Percentiles rank a stretch among this genome's conserved stretches.
Conservation (phyloP, 2,113 vertebrate species). For the Galbula dea region DNA sequence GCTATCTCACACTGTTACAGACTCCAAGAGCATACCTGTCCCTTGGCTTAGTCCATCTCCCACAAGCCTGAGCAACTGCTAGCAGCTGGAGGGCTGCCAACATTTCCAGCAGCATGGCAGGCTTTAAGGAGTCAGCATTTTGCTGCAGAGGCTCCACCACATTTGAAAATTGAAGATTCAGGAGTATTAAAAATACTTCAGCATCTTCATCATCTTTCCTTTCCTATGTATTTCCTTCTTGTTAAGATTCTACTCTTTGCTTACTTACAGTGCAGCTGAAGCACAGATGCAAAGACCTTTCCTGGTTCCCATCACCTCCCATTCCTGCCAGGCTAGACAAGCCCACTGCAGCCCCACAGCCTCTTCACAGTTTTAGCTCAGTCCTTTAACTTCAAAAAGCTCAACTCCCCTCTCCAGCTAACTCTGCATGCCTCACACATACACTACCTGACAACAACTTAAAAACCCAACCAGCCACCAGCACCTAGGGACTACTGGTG, state of each 20-base stretch:
- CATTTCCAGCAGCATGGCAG: neutral
- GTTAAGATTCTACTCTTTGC: neutral
- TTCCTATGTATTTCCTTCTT: neutral
- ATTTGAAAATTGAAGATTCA: constrained; percentile 32
- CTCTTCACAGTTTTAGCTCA: neutral
- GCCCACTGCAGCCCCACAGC: too few species aligned
- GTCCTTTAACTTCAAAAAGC: neutral
- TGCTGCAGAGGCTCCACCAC: neutral
- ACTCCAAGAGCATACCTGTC: neutral
- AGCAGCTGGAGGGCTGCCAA: neutral
- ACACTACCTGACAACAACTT: neutral
- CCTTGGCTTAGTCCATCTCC: neutral
- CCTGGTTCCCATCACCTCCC: neutral
- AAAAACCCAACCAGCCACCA: neutral
- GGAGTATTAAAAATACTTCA: constrained; percentile 51
- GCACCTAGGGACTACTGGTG: fast-evolving
- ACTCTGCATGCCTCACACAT: fast-evolving
- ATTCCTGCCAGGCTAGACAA: neutral
- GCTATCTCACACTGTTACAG: neutral
- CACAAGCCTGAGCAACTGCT: neutral
- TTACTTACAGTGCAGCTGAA: neutral
- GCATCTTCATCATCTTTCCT: constrained; percentile 21
- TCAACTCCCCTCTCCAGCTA: neutral
- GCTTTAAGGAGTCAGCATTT: neutral
- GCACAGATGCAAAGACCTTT: neutral